Base-by-base conservation (phyloP, 2,888 invertebrate species). In the Parelbella ahira region DNA sequence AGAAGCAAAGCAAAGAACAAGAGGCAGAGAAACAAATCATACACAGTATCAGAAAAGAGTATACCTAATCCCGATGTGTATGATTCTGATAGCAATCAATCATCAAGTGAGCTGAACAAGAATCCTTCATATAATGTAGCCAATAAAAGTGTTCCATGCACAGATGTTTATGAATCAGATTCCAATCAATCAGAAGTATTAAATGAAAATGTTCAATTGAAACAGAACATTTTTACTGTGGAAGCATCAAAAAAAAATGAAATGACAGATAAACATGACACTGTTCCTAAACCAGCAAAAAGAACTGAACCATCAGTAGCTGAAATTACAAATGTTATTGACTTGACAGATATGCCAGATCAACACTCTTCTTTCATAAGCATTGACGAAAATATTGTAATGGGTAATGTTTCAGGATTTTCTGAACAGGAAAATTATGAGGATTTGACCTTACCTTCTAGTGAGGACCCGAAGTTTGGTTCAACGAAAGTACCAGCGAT, bases 141-240 rank as follows among this genome's bases (percentile, higher is more conserved):
- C 49, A 83, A 66, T 58, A 88, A 61, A 64, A 79, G 71, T 53
- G 53, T 87, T 15, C 82, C 81, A 0, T 74, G 64, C 48, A 56
- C 78, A 27, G 90, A 90, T 71, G 84, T 90, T 3, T 89, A 90
- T 48, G 88, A 88, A 61, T 89, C 90, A 24, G 90, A 90, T 54
- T 90, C 90, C 2, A 81, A 69, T 48, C 64, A 71, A 37, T 68
- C 76, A 6, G 78, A 74, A 53, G 60, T 54, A 38, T 25, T 9
- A 7, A 33, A 19, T 20, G 25, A 11, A n/a, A n/a, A n/a, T n/a
- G n/a, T n/a, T n/a, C n/a, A n/a, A n/a, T n/a, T n/a, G n/a, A n/a
- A n/a, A n/a, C n/a, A n/a, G n/a, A n/a, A n/a, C n/a, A n/a, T n/a
- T n/a, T n/a, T n/a, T n/a, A n/a, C n/a, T n/a, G n/a, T n/a, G n/a